These are phyloP conservation scores for Diaprepes abbreviatus DNA, from an alignment of 2,888 invertebrate species.

Conservation along the genomic window DNA sequence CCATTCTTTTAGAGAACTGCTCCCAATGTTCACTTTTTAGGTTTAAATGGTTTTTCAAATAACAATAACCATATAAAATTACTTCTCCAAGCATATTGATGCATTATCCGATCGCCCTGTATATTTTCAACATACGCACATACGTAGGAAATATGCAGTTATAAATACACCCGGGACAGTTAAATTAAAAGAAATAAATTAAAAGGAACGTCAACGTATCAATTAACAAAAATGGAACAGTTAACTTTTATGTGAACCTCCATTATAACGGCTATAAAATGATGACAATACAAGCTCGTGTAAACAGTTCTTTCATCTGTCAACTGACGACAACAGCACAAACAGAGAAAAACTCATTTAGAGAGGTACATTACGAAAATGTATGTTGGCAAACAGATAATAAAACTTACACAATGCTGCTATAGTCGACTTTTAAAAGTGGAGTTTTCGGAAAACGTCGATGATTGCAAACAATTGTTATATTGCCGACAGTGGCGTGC, in stretches of 20 bases:
- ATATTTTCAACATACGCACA: too few species aligned
- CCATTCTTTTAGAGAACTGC: too few species aligned
- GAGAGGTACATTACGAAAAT: conserved; percentile 18
- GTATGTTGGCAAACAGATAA: conserved; percentile 20
- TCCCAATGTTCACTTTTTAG: too few species aligned
- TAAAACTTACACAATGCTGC: background rate
- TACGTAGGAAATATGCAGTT: too few species aligned
- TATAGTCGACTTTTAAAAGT: conserved; percentile 7
- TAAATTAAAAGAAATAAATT: conserved; percentile 10
- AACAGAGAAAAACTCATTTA: conserved; percentile 37
- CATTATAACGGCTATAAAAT: conserved; percentile 21
- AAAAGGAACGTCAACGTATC: background rate
- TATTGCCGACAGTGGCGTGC: too few species aligned
- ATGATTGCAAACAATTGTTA: too few species aligned
- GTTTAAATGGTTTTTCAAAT: too few species aligned
- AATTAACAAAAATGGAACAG: conserved; percentile 8
- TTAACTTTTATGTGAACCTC: conserved; percentile 12
- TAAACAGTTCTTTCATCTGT: conserved; percentile 38
- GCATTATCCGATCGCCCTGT: too few species aligned
- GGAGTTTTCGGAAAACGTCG: background rate
- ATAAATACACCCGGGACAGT: background rate
- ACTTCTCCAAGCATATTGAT: too few species aligned
- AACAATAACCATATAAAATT: too few species aligned
- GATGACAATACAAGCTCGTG: conserved; percentile 21
- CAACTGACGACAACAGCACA: conserved; percentile 22